These are phyloP conservation scores for Coryphaenoides rupestris DNA, from an alignment of 2,113 vertebrate genomes.

Conservation along the genomic window DNA sequence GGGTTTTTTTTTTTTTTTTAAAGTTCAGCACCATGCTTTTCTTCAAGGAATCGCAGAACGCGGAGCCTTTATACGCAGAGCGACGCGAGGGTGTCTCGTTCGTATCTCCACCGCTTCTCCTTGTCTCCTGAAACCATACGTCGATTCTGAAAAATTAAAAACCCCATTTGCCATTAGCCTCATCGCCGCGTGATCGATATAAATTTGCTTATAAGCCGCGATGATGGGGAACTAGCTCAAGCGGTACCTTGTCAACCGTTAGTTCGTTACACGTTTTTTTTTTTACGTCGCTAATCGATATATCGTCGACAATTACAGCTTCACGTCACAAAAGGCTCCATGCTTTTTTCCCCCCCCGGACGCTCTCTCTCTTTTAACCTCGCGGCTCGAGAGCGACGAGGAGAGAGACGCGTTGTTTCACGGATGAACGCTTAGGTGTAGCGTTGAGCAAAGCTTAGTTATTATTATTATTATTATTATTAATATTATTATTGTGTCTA, in stretches of 20 bases:
- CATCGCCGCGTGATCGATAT: conserved; percentile 45
- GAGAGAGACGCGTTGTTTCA: background rate
- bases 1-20: too few relatives aligned
- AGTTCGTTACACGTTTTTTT: too few relatives aligned
- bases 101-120: too few relatives aligned
- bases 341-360: conserved; percentile 38
- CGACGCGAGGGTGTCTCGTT: too few relatives aligned
- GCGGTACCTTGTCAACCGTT: conserved; percentile 32
- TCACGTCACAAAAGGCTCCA: conserved; percentile 34
- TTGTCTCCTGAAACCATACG: conserved; percentile 34
- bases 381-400: conserved; percentile 3
- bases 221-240: conserved; percentile 57
- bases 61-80: too few relatives aligned
- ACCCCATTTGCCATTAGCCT: conserved; percentile 28
- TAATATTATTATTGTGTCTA: background rate
- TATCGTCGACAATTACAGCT: too few relatives aligned
- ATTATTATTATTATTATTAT: conserved; percentile 1
- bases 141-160: conserved; percentile 37
- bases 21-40: too few relatives aligned
- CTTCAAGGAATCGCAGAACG: too few relatives aligned
- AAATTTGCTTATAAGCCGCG: conserved; percentile 48
- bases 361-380: background rate
- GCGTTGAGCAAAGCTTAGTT: too few relatives aligned
- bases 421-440: conserved; percentile 4
- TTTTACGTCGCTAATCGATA: too few relatives aligned